Conservation (phyloP, 2,113 vertebrate genomes). For the Microtus montanus region DNA sequence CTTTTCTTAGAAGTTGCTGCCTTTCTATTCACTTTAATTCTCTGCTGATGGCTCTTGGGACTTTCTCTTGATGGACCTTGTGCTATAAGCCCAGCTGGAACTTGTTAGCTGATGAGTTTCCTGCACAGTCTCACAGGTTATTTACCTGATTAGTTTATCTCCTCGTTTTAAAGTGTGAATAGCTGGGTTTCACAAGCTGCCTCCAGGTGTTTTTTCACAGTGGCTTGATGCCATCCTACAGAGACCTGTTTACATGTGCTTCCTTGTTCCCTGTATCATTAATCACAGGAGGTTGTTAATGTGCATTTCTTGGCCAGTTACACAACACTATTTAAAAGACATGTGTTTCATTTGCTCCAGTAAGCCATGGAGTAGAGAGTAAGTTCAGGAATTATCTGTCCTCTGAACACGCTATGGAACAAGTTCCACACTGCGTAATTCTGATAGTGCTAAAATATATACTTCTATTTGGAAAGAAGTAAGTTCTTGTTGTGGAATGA, state of each 20-base stretch:
- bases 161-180: not conserved
- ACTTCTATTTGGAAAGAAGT: constrained; percentile 35
- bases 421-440: not conserved
- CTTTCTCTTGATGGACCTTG: not conserved
- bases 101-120: not conserved
- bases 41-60: not conserved
- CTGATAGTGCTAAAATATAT: not conserved
- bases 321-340: not conserved
- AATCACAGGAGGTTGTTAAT: not conserved
- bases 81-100: not conserved
- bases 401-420: not conserved
- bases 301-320: not conserved
- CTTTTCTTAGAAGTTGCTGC: not conserved
- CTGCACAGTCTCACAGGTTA: not conserved
- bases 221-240: not conserved
- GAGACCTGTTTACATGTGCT: not conserved
- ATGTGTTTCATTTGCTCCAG: not conserved
- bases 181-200: not conserved
- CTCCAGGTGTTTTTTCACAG: not conserved
- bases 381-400: not conserved
- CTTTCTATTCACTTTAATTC: not conserved
- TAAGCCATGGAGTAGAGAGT: not conserved
- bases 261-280: not conserved
- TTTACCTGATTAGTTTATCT: not conserved
- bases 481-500: not conserved